Conservation (phyloP, 2,113 vertebrate species). For the chimpanzee (Pan troglodytes) region NHGRI_mPanTro3-v2.1_pri NC_072402.2:76551501-76552000, state of each 20-base stretch:
- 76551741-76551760: not conserved
- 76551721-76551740: not conserved
- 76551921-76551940: not conserved
- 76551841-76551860: not conserved
- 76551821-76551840: not conserved
- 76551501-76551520: not conserved
- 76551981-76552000: not conserved
- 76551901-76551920: not conserved
- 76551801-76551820: not conserved
- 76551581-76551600: not conserved
- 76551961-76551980: not conserved
- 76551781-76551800: not conserved
- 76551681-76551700: not conserved
- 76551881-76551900: not conserved
- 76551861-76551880: not conserved
- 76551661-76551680: not conserved
- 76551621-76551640: not conserved
- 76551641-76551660: not conserved
- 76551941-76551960: not conserved
- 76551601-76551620: not conserved
- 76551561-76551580: constrained; percentile 13
- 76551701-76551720: not conserved
- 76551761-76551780: not conserved
- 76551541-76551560: not conserved
- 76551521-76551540: not conserved